These are phyloP conservation scores for Drosophila ironensis DNA, from an alignment of 1,140 invertebrate species.

Conservation along the genomic window DNA sequence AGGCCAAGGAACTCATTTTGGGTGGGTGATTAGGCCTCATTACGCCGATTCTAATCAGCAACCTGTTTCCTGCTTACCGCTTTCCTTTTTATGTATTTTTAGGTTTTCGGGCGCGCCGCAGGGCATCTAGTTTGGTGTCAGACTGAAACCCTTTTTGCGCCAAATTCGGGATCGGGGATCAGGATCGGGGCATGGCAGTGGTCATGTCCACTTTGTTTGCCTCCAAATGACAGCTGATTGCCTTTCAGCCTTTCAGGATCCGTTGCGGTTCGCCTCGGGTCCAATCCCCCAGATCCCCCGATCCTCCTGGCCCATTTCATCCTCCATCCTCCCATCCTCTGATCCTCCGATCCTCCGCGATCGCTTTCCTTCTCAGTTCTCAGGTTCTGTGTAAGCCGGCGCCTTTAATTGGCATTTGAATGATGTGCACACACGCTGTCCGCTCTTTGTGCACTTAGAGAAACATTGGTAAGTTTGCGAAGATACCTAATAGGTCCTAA, in stretches of 20 bases:
- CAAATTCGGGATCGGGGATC: conserved; percentile 2
- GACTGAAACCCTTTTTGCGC: conserved; percentile 41
- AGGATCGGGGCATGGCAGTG: not conserved
- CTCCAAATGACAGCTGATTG: conserved; percentile 79
- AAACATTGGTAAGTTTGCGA: too few relatives aligned
- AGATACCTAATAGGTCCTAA: not conserved
- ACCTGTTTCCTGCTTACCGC: conserved; percentile 16
- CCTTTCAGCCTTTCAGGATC: conserved; percentile 49
- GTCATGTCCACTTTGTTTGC: conserved; percentile 78
- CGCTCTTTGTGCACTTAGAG: not conserved
- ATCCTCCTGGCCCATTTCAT: not conserved
- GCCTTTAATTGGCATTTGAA: conserved; percentile 80
- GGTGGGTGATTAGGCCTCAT: conserved; percentile 38
- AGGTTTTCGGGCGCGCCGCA: conserved; percentile 30
- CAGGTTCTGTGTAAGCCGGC: conserved; percentile 74
- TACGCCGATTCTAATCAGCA: conserved; percentile 16
- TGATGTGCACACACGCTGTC: conserved; percentile 70
- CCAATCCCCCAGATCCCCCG: not conserved
- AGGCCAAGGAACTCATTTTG: not conserved
- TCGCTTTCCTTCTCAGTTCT: conserved; percentile 42
- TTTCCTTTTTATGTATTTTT: not conserved
- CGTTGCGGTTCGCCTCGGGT: conserved; percentile 28
- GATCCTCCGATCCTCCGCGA: too few relatives aligned
- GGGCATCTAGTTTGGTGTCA: conserved; percentile 54
- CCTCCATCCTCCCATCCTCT: not conserved